Evolutionary conservation across 2,888 invertebrate species (phyloP).

Genomic region (Rhodophaea formosa): DNA sequence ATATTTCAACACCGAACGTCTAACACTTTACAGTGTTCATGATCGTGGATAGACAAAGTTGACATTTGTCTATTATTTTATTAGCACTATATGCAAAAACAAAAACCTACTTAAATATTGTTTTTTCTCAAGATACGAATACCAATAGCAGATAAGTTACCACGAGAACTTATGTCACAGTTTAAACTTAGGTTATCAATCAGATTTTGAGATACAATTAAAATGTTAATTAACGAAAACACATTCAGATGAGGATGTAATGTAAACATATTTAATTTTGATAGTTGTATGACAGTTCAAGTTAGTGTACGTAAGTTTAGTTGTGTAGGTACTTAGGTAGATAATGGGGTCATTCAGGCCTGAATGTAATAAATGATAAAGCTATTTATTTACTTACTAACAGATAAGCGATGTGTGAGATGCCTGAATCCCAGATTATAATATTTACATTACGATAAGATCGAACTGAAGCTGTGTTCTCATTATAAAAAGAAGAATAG

Average conservation of each 20-base stretch:
- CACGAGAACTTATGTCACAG: too few species aligned
- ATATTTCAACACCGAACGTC: too few species aligned
- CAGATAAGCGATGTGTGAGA: not conserved
- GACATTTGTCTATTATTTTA: too few species aligned
- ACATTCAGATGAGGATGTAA: not conserved
- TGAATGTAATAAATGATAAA: not conserved
- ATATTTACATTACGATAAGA: not conserved
- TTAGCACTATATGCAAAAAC: too few species aligned
- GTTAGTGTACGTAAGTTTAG: not conserved
- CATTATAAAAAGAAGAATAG: not conserved
- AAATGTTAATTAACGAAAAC: not conserved
- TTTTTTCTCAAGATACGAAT: not conserved
- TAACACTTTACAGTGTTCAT: too few species aligned
- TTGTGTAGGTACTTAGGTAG: not conserved
- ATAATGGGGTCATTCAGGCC: conserved; percentile 4
- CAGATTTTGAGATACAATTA: not conserved
- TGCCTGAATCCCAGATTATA: not conserved
- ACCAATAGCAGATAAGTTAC: not conserved
- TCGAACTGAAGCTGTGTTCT: not conserved
- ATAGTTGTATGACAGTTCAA: not conserved
- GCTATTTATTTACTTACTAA: not conserved
- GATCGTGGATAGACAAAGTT: too few species aligned
- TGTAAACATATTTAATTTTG: not conserved
- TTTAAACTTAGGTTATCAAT: not conserved
- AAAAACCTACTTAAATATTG: not conserved